These are phyloP conservation scores for Sitta europaea DNA, from an alignment of 2,113 vertebrate genomes.

Conservation along the genomic window DNA sequence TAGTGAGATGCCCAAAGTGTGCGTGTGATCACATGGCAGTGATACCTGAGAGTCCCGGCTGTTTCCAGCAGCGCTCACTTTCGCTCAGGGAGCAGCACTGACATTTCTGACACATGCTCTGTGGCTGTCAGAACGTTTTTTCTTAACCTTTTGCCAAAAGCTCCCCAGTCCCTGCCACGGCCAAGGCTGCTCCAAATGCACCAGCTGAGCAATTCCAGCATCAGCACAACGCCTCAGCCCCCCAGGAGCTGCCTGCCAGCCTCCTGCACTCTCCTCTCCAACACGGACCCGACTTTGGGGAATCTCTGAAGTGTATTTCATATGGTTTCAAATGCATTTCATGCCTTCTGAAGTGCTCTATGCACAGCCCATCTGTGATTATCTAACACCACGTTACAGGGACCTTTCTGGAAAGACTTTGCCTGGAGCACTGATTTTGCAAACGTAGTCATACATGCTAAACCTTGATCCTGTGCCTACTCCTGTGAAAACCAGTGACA, in stretches of 20 bases:
- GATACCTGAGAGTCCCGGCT: not conserved
- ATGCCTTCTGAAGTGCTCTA: not conserved
- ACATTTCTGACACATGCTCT: not conserved
- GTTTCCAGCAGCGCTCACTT: not conserved
- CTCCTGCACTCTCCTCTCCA: not conserved
- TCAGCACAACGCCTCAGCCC: not conserved
- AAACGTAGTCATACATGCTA: not conserved
- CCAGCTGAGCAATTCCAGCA: not conserved
- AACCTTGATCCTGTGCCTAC: not conserved
- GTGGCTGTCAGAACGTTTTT: not conserved
- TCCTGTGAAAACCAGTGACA: not conserved
- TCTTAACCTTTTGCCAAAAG: not conserved
- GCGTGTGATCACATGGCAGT: accelerated
- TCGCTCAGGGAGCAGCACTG: not conserved
- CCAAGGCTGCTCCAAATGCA: not conserved
- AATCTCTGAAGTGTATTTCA: not conserved
- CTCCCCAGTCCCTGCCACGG: not conserved
- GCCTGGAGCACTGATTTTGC: not conserved
- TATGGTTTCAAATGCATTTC: not conserved
- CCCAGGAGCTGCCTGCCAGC: not conserved
- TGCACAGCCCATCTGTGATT: not conserved
- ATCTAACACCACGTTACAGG: not conserved
- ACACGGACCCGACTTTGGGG: not conserved
- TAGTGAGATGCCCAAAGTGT: not conserved
- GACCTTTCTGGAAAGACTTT: not conserved